A percentile compares a stretch with the other conserved stretches of the same genome.
phyloP scores from a whole-genome alignment of 2,113 vertebrate species.

The Lasiurus borealis region DNA sequence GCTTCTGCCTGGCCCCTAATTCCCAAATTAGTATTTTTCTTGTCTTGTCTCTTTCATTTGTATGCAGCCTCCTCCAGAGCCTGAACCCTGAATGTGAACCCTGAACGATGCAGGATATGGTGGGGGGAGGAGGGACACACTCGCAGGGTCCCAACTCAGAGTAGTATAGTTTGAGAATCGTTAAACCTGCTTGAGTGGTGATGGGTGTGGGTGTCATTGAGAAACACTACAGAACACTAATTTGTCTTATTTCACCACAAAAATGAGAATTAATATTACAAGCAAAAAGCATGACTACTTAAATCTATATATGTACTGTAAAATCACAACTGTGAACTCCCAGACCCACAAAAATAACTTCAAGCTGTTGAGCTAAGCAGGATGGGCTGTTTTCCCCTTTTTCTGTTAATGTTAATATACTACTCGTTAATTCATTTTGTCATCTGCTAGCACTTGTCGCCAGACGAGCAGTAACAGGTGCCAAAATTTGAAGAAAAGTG shows the following conservation, averaged over 20 bases:
- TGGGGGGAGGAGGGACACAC: neutral
- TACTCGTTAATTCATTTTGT: slow-evolving; percentile 47
- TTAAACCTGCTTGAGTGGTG: neutral
- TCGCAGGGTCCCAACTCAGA: neutral
- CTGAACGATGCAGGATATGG: no score
- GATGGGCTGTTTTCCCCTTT: neutral
- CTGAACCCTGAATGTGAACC: no score
- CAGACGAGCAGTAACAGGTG: slow-evolving; percentile 59
- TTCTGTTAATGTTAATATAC: slow-evolving; percentile 25
- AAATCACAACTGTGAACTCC: slow-evolving; percentile 55
- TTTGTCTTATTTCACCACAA: slow-evolving; percentile 13
- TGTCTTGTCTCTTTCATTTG: no score
- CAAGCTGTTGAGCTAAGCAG: slow-evolving; percentile 24
- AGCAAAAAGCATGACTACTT: neutral
- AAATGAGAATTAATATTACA: neutral
- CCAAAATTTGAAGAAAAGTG: slow-evolving; percentile 30
- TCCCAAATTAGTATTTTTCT: no score
- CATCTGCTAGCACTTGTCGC: slow-evolving; percentile 63
- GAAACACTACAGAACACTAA: neutral
- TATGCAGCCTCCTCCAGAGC: no score
- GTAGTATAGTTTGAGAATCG: neutral
- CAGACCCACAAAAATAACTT: slow-evolving; percentile 41
- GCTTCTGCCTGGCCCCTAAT: no score
- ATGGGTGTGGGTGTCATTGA: neutral
- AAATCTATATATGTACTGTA: neutral